These are phyloP conservation scores for Apodemus agrarius DNA, from an alignment of 2,797 vertebrate species.

Conservation along the genomic window DNA sequence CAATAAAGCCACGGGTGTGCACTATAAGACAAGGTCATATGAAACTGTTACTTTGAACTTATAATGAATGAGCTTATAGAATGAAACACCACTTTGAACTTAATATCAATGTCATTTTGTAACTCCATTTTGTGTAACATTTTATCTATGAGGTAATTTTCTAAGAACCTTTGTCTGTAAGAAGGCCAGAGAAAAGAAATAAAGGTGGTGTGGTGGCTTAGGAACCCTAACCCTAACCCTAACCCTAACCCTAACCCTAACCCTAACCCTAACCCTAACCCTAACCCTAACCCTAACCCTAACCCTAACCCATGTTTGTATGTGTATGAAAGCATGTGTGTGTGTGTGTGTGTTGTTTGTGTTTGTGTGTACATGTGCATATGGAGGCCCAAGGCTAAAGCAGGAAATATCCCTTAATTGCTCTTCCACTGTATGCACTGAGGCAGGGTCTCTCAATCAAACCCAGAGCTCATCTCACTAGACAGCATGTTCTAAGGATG, in stretches of 20 bases:
- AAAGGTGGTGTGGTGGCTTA: not conserved
- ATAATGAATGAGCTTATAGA: not conserved
- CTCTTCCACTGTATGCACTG: not conserved
- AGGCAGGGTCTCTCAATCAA: not conserved
- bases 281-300: no score
- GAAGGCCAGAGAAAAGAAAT: not conserved
- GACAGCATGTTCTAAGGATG: not conserved
- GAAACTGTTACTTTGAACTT: not conserved
- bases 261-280: no score
- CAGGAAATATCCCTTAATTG: not conserved
- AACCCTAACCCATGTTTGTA: not conserved
- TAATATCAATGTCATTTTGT: not conserved
- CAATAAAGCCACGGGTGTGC: not conserved
- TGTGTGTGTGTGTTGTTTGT: not conserved
- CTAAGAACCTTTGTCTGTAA: not conserved
- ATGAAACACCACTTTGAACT: not conserved
- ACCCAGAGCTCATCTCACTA: not conserved
- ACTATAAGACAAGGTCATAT: not conserved
- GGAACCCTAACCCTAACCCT: no score
- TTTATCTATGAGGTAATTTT: not conserved
- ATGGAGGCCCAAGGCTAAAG: not conserved
- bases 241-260: no score
- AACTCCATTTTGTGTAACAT: not conserved
- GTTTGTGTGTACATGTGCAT: not conserved
- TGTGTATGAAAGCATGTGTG: not conserved